A percentile compares a stretch with the other conserved stretches of the same genome.
phyloP scores from a whole-genome alignment of 1,140 invertebrate genomes.

The Phenacoccus solenopsis region DNA sequence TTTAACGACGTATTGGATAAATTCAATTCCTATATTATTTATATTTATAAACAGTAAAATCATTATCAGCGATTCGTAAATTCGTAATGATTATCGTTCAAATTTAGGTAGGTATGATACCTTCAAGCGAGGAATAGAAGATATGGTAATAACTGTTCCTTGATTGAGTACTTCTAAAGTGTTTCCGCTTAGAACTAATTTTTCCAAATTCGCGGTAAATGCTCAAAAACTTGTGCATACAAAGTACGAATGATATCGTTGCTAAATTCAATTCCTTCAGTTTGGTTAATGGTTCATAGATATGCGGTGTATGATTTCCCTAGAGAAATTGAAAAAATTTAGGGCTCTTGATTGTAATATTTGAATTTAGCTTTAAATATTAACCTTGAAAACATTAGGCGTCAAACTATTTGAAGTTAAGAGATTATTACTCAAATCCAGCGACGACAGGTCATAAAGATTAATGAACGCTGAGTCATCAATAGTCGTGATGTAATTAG shows the following conservation, averaged over 20 bases:
- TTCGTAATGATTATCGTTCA: too few relatives aligned
- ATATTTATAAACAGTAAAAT: too few relatives aligned
- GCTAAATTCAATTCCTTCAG: slow-evolving; percentile 48
- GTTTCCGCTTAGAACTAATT: slow-evolving; percentile 52
- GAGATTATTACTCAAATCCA: slow-evolving; percentile 56
- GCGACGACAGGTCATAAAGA: slow-evolving; percentile 42
- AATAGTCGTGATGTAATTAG: slow-evolving; percentile 45
- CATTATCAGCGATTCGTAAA: too few relatives aligned
- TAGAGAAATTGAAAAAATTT: too few relatives aligned
- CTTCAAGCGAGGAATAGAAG: slow-evolving; percentile 47
- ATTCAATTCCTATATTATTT: slow-evolving; percentile 50
- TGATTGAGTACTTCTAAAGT: slow-evolving; percentile 46
- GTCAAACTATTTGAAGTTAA: slow-evolving; percentile 41
- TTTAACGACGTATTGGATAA: slow-evolving; percentile 49
- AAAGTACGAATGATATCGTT: slow-evolving; percentile 51
- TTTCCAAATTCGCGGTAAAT: slow-evolving; percentile 46
- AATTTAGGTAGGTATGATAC: slow-evolving; percentile 33
- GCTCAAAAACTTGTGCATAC: slow-evolving; percentile 55
- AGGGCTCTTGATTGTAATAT: too few relatives aligned
- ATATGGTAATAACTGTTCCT: slow-evolving; percentile 45
- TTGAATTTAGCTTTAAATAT: too few relatives aligned
- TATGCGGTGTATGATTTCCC: slow-evolving; percentile 42
- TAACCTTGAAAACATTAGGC: slow-evolving; percentile 52
- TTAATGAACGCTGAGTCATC: slow-evolving; percentile 45
- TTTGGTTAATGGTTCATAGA: slow-evolving; percentile 45